These are phyloP conservation scores for Zaprionus capensis DNA, from an alignment of 1,140 invertebrate genomes.

Conservation along the genomic window DNA sequence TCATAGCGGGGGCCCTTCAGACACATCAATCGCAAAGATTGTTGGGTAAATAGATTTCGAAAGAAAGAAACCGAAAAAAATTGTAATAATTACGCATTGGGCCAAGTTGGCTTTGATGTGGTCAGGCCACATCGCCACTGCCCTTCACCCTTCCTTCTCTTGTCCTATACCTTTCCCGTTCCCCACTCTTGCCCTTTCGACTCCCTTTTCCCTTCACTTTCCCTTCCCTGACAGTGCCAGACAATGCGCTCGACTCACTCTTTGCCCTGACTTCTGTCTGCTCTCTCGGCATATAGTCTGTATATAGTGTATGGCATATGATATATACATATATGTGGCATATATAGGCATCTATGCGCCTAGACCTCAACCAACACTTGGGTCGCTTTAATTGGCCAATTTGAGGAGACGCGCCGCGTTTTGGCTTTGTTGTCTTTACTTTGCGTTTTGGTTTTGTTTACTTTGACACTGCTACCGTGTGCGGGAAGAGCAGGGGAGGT, in stretches of 20 bases:
- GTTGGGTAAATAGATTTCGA: conserved; percentile 36
- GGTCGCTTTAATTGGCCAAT: conserved; percentile 75
- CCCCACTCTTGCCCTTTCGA: not conserved
- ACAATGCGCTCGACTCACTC: not conserved
- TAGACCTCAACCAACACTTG: conserved; percentile 50
- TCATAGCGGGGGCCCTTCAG: not conserved
- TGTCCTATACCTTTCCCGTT: not conserved
- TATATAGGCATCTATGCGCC: not conserved
- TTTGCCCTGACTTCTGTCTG: not conserved
- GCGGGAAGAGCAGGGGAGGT: not conserved
- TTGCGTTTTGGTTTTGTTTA: conserved; percentile 54
- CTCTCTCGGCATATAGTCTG: not conserved
- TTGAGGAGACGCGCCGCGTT: conserved; percentile 32
- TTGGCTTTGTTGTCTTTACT: conserved; percentile 43
- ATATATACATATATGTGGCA: not conserved
- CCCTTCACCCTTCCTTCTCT: not conserved
- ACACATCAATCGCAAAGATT: conserved; percentile 12
- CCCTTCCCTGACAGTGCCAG: not conserved
- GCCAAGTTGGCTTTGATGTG: conserved; percentile 42
- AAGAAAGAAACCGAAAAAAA: conserved; percentile 18
- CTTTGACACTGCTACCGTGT: conserved; percentile 52
- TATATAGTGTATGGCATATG: not conserved
- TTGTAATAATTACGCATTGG: conserved; percentile 38
- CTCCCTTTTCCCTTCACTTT: not conserved
- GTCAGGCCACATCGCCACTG: not conserved